Base-by-base conservation (phyloP, 2,888 invertebrate species). In the Ochropleura plecta region DNA sequence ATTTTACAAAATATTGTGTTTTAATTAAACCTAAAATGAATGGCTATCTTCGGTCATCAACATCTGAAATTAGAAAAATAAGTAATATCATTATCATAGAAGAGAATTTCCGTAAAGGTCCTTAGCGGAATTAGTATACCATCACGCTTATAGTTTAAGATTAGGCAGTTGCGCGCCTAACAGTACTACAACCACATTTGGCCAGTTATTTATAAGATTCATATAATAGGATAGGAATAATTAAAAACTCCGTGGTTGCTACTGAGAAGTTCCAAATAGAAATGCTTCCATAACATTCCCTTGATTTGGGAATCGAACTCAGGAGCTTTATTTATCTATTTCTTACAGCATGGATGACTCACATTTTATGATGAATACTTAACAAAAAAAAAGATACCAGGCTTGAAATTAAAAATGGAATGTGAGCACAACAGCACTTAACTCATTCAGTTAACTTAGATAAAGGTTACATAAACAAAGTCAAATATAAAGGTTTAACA, bases 1-100 rank as follows among this genome's bases (percentile, higher is more conserved):
- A 84, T 84, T 71, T 88, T 76, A 81, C 73, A 83, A 78, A 81
- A 83, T 76, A 84, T 79, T 69, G 53, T 63, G 63, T 73, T 81
- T 76, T 81, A 85, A 87, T 90, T 88, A 87, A 79, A 77, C 75
- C 85, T 87, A 88, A 76, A 66, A 71, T 75, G 71, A 85, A 82
- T 77, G 88, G 91, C 90, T 95, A 95, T 84, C 94, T 94, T 80
- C 96, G 88, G n/a, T 96, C 96, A 57, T 96, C 96, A 80, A 96
- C 95, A 95, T 95, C 96, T 96, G 95, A 72, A 94, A 95, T 81
- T 5, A 51, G 7, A 53, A 66, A 67, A 69, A 44, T 12, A 68
- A 70, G 16, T 12, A 5, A 7, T 8, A 51, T 46, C 12, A 30
- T n/a, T 18, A 67, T 48, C 46, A 16, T 30, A 66, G 6, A 74